Conservation (phyloP, 2,888 invertebrate species). For the Himalopsyche anomala region DNA sequence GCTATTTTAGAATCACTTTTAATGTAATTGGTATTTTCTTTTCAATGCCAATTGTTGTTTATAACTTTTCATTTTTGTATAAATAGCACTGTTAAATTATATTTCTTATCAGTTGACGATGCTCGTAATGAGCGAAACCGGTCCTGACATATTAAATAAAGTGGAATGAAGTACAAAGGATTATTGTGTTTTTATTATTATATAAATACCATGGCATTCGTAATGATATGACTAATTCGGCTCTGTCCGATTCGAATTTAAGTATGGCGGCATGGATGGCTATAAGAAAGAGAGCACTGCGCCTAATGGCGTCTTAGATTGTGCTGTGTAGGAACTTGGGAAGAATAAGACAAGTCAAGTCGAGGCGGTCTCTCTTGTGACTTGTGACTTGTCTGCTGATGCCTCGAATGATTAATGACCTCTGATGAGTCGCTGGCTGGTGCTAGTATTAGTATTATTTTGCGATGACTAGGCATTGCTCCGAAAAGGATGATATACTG, state of each 20-base stretch:
- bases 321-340: slow-evolving; percentile 50
- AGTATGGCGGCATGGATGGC: slow-evolving; percentile 41
- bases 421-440: slow-evolving; percentile 59
- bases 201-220: no score
- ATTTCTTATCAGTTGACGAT: no score
- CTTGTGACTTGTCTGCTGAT: slow-evolving; percentile 56
- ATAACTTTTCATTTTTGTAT: no score
- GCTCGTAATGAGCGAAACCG: no score
- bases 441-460: slow-evolving; percentile 15
- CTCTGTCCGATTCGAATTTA: slow-evolving; percentile 21
- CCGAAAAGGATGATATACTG: background rate
- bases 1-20: no score
- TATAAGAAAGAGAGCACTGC: slow-evolving; percentile 49
- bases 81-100: no score
- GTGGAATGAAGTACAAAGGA: no score
- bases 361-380: slow-evolving; percentile 63
- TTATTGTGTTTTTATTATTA: no score
- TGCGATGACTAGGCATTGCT: slow-evolving; percentile 16
- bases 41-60: no score
- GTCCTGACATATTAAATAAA: no score
- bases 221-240: background rate
- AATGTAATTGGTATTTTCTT: no score
- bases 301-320: slow-evolving; percentile 61
- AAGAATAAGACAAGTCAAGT: slow-evolving; percentile 50
- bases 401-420: slow-evolving; percentile 65